Evolutionary conservation across 2,888 invertebrate species (phyloP), one percentile per base, ranked within the genome.

Genomic region (Sinelater perroti): DNA sequence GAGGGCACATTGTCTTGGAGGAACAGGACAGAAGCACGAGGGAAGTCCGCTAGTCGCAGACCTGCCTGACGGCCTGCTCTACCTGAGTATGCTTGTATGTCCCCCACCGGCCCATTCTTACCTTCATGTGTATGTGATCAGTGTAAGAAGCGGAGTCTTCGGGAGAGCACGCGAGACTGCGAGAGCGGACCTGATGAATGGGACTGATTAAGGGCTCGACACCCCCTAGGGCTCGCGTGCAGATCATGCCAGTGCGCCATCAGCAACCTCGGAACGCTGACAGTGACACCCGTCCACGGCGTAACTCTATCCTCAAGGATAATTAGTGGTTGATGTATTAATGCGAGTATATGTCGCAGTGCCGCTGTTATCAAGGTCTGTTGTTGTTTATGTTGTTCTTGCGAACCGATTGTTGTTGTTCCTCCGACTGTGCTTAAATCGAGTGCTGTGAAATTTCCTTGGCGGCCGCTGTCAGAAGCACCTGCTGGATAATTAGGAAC

Each of bases 71-170:
- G 68, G 71, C 73, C 67, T 69, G 67, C 67, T 71, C 70, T 75
- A 74, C 73, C 75, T 75, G 74, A 68, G 69, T 74, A 75, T 73
- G 71, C 72, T 71, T 70, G 73, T 72, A 69, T 73, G 75, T 72
- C 73, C 76, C 77, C 78, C 76, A 74, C 76, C 75, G 72, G 69
- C 71, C 72, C 75, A 74, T 72, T 77, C 77, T 76, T 76, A 75
- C 75, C 76, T 75, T 76, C 75, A 76, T 76, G 76, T 74, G 73
- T 75, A 72, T 74, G 74, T 76, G 77, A 76, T 78, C 78, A 78
- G 78, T 78, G 75, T 72, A 77, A 77, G 77, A 75, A 77, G 70
- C 75, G 77, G 73, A 71, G 74, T 76, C 78, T 75, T 75, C 74
- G 74, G 73, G 74, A 72, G 69, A 77, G 72, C 77, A 78, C 78